A percentile compares a stretch with the other conserved stretches of the same genome.
phyloP scores from a whole-genome alignment of 2,113 vertebrate genomes.

The Eulemur macaco region DNA sequence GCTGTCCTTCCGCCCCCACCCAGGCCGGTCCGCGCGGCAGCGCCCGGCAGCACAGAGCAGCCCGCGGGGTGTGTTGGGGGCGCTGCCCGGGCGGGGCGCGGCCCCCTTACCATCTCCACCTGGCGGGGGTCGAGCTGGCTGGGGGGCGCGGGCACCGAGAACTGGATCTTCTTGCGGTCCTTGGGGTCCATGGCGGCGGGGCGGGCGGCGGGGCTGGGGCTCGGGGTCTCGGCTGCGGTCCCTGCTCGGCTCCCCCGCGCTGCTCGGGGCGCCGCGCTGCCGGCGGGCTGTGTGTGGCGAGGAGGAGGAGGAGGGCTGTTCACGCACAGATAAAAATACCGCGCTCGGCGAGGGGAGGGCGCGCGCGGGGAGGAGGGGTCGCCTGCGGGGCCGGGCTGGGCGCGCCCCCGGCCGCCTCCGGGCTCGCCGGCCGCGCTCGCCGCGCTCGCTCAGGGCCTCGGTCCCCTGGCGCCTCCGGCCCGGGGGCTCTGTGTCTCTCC shows the following conservation, averaged over 20 bases:
- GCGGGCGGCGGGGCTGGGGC: not conserved
- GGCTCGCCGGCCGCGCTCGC: not conserved
- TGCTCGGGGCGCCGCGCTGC: not conserved
- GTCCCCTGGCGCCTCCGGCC: not conserved
- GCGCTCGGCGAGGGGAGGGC: not conserved
- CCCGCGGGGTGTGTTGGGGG: not conserved
- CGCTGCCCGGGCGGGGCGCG: not conserved
- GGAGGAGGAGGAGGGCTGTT: conserved; percentile 31
- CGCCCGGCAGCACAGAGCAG: not conserved
- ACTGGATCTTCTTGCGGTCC: conserved; percentile 97
- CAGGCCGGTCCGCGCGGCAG: not conserved
- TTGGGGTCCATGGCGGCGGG: conserved; percentile 84
- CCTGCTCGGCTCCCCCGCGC: conserved; percentile 49
- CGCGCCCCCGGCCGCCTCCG: not conserved
- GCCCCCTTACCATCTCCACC: conserved; percentile 94
- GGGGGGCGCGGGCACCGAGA: conserved; percentile 90
- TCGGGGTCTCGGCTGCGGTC: conserved; percentile 25
- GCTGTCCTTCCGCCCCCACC: not conserved
- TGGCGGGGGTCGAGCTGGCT: conserved; percentile 95
- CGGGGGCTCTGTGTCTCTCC: not conserved
- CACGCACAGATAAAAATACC: conserved; percentile 60
- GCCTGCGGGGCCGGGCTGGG: not conserved
- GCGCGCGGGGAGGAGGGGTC: conserved; percentile 14
- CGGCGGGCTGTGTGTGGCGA: conserved; percentile 33
- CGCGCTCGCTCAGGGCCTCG: not conserved